Evolutionary conservation across 2,888 invertebrate species (phyloP), one percentile per base, ranked within the genome.

Genomic region (Julus scanicus): DNA sequence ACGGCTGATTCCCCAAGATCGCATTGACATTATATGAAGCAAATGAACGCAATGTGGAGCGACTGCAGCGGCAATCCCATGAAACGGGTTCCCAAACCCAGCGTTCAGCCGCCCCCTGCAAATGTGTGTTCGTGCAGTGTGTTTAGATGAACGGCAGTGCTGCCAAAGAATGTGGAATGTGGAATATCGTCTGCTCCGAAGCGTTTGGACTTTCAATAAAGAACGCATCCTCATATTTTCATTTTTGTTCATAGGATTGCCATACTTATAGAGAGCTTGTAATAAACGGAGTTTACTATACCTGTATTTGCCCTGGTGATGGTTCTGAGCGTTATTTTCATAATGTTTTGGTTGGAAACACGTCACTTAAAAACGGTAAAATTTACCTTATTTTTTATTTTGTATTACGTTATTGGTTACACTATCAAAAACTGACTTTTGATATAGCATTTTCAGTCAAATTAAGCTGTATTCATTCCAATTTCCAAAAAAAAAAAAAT

Each of bases 281-380:
- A 71, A 71, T 71, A 71, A 71, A 71, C 71, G 29, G 71, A 71
- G 71, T 71, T 71, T 71, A 71, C 53, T 53, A 71, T 71, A 71
- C 29, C n/a, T n/a, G 71, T 71, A 71, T 29, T 71, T 71, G 71
- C 71, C 29, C 8, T 29, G 8, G 13, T n/a, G 17, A n/a, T n/a
- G 17, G 13, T 53, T n/a, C 17, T 63, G n/a, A n/a, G 5, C 57
- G 57, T n/a, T n/a, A 63, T 63, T 63, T 63, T 4, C 57, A n/a
- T 63, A 17, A n/a, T 63, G 6, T 63, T 15, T 53, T 17, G 53
- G 6, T 53, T 8, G 44, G 5, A 44, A 44, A 44, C 44, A 44
- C 44, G 44, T 44, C 29, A 29, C 29, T 29, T 29, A 29, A 29
- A 29, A 29, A 29, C 29, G 29, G 29, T 29, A 29, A 29, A 29